phyloP scores from a whole-genome alignment of 2,888 invertebrate genomes.

The Drosophila longiperda region DNA sequence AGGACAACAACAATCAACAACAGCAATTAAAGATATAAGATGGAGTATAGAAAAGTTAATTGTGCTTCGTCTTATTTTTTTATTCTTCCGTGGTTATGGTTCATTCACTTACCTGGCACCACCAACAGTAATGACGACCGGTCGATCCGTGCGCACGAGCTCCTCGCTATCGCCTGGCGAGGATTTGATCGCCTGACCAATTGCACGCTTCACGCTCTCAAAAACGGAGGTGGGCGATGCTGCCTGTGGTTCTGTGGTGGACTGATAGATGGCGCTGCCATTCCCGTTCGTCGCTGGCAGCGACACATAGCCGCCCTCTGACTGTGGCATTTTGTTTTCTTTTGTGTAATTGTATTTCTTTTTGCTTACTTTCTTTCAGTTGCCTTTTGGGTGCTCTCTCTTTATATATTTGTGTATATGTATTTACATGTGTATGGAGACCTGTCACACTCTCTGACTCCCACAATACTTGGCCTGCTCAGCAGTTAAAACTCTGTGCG shows the following conservation, averaged over 20 bases:
- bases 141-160: constrained; percentile 82
- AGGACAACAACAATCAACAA: constrained; percentile 41
- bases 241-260: constrained; percentile 84
- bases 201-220: constrained; percentile 84
- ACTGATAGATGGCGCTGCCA: constrained; percentile 84
- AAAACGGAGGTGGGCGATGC: constrained; percentile 83
- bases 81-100: not conserved
- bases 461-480: constrained; percentile 60
- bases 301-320: constrained; percentile 85
- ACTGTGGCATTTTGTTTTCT: constrained; percentile 79
- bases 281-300: constrained; percentile 83
- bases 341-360: constrained; percentile 5
- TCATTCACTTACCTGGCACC: constrained; percentile 83
- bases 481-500: constrained; percentile 35
- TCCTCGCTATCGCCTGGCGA: constrained; percentile 81
- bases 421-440: constrained; percentile 12
- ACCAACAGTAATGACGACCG: constrained; percentile 82
- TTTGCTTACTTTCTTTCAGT: constrained; percentile 29
- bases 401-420: not conserved
- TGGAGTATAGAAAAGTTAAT: constrained; percentile 8
- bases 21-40: constrained; percentile 25
- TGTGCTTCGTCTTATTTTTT: constrained; percentile 9
- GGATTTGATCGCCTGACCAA: constrained; percentile 85
- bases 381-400: constrained; percentile 12
- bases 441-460: constrained; percentile 30